phyloP scores from a whole-genome alignment of 2,888 invertebrate genomes.

The Cryptosula pallasiana region DNA sequence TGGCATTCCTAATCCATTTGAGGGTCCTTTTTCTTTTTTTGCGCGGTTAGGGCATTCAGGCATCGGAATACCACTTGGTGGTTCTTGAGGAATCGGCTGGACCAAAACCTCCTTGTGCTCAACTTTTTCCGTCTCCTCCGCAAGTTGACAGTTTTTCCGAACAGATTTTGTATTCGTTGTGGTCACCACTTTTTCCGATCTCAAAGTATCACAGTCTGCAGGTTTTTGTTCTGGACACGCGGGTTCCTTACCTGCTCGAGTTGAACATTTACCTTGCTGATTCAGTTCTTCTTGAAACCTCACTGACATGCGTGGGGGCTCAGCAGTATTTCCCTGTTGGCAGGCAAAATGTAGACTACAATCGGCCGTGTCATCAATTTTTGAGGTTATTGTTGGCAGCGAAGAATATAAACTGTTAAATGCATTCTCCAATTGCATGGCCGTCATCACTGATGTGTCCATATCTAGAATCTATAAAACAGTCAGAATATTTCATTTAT shows the following conservation, averaged over 20 bases:
- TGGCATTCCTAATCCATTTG: no score
- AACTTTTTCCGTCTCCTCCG: not conserved
- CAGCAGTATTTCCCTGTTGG: not conserved
- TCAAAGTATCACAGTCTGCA: not conserved
- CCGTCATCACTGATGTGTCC: not conserved
- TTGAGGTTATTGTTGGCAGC: not conserved
- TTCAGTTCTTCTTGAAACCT: no score
- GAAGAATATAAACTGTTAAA: conserved; percentile 17
- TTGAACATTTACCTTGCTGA: no score
- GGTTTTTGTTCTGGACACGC: not conserved
- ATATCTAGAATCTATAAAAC: conserved; percentile 11
- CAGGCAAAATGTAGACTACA: not conserved
- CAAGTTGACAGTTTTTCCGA: not conserved
- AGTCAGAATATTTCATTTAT: not conserved
- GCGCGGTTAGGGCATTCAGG: no score
- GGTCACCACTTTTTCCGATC: not conserved
- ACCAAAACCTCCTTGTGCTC: not conserved
- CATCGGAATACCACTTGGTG: no score
- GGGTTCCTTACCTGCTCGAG: not conserved
- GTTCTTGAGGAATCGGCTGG: not conserved
- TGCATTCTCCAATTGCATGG: not conserved
- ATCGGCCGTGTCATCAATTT: conserved; percentile 3
- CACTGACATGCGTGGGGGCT: not conserved
- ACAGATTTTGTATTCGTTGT: not conserved
- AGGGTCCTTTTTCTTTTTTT: no score